Conservation (phyloP, 2,113 vertebrate species). For the Xenopus borealis region DNA sequence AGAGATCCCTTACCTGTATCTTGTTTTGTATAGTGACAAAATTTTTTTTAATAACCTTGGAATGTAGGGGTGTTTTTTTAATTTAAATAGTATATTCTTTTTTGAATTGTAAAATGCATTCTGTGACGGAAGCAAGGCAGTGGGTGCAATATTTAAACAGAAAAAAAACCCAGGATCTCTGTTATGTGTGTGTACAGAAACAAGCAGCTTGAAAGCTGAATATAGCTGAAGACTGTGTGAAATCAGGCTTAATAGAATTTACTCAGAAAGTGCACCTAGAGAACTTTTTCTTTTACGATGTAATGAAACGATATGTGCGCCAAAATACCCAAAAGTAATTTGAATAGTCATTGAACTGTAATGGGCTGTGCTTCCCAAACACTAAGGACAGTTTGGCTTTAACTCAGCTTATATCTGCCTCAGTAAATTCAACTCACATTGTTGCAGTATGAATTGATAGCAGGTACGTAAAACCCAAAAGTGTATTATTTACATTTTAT, state of each 20-base stretch:
- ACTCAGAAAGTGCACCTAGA: constrained; percentile 57
- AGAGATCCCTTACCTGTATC: too few relatives aligned
- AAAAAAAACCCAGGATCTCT: too few relatives aligned
- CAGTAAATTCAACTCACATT: constrained; percentile 64
- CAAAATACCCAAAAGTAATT: constrained; percentile 71
- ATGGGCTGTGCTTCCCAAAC: constrained; percentile 58
- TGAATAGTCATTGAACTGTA: constrained; percentile 66
- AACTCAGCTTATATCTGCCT: constrained; percentile 62
- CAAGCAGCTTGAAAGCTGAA: neutral
- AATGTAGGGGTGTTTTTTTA: too few relatives aligned
- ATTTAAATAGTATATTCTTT: too few relatives aligned
- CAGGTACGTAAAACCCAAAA: constrained; percentile 69
- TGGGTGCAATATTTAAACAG: too few relatives aligned
- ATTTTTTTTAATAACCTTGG: too few relatives aligned
- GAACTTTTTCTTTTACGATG: constrained; percentile 60
- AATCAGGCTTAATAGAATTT: constrained; percentile 48
- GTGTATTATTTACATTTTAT: constrained; percentile 78
- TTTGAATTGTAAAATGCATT: too few relatives aligned
- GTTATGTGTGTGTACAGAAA: neutral
- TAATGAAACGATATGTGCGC: constrained; percentile 54
- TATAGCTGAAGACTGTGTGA: constrained; percentile 1
- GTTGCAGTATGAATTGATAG: constrained; percentile 66
- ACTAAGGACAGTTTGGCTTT: constrained; percentile 59
- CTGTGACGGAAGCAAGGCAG: too few relatives aligned
- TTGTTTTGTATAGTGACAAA: too few relatives aligned